Evolutionary conservation across 2,888 invertebrate genomes (phyloP), one percentile per base, ranked within the genome.

Genomic region (Epsilonema sp.): DNA sequence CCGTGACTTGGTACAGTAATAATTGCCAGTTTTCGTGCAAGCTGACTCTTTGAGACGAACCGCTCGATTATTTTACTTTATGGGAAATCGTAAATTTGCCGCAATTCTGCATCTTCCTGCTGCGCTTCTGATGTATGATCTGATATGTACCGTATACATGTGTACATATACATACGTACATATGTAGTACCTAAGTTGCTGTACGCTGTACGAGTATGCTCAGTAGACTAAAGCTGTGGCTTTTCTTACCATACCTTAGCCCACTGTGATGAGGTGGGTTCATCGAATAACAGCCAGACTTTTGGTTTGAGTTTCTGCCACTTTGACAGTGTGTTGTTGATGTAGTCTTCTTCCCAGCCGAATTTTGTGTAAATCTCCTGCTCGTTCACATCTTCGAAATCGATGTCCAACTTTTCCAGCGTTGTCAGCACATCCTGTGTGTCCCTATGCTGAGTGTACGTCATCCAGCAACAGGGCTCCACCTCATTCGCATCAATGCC

Each of bases 401-500:
- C 55, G 37, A 60, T 56, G 48, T 62, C 62, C 20, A 62, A 45
- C 46, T 62, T 58, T 42, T 62, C 62, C 4, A 62, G 49, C 2
- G 59, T 61, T 37, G 56, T 53, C 4, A 62, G 49, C 8, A 62
- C 62, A 50, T 62, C 63, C 72, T 94, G 90, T 52, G 92, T 94
- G 73, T 94, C 90, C 61, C 87, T 52, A 45, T 69, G 70, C 26
- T 63, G 62, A 2, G 74, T 75, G 59, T 94, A 94, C 11, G 94
- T 94, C 90, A 94, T 94, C 94, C 94, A 97, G 70, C 97, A 97
- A 70, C 94, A 97, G 5, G 97, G 94, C 62, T 68, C 59, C 23
- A 73, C 73, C 73, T 97, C 94, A 73, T 97, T 94, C 36, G 94
- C 85, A 67, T 97, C 94, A 56, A 97, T 75, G 16, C 92, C 92